phyloP scores from a whole-genome alignment of 2,888 invertebrate genomes.

The Himalopsyche kuldschensis region DNA sequence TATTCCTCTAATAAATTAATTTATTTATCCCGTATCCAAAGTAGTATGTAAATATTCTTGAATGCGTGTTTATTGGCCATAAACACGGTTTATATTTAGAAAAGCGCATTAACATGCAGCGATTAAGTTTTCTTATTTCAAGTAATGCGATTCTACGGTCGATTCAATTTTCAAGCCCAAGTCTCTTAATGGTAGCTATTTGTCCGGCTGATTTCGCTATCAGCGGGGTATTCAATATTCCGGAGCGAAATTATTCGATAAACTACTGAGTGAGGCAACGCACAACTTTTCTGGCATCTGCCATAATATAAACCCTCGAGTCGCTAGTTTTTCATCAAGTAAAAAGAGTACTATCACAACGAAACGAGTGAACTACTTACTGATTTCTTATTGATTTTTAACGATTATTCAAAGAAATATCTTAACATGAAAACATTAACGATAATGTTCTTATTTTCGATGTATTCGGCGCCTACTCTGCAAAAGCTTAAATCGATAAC shows the following conservation, averaged over 20 bases:
- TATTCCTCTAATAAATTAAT: no score
- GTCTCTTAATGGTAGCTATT: not conserved
- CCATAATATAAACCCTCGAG: not conserved
- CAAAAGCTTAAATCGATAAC: no score
- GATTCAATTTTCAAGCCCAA: not conserved
- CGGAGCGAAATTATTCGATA: not conserved
- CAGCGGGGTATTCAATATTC: slow-evolving; percentile 2
- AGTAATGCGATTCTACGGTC: not conserved
- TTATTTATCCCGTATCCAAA: not conserved
- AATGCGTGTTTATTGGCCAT: not conserved
- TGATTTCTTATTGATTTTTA: no score
- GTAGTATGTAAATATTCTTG: not conserved
- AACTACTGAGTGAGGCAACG: not conserved
- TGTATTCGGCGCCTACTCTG: no score
- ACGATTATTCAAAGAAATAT: no score
- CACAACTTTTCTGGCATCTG: not conserved
- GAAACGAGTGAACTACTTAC: no score
- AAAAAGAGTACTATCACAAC: no score
- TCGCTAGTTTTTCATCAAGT: no score
- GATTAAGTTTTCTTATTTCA: not conserved
- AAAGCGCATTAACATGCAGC: not conserved
- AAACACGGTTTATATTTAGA: not conserved
- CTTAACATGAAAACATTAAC: no score
- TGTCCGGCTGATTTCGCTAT: not conserved
- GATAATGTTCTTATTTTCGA: no score